Percentiles rank a stretch among this genome's conserved stretches.
These are phyloP conservation scores for Campoletis raptor DNA, from an alignment of 2,888 invertebrate genomes.

Conservation along the genomic window DNA sequence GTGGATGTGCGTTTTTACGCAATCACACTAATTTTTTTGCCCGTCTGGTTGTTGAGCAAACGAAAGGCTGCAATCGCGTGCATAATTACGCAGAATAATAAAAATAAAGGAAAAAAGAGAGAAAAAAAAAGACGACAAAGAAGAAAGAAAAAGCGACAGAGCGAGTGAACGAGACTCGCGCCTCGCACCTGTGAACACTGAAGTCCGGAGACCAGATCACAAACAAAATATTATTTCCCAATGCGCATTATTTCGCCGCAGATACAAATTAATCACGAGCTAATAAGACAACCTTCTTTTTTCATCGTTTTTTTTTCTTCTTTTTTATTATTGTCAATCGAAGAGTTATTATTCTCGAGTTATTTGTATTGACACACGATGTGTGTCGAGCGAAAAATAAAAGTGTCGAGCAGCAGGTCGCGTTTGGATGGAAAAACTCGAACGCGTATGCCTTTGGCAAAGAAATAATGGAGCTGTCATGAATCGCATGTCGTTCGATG, in stretches of 20 bases:
- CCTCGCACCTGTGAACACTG: constrained; percentile 64
- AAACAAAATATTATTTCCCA: constrained; percentile 45
- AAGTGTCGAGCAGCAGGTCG: constrained; percentile 19
- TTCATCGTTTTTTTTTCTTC: background rate
- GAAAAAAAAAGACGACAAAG: background rate
- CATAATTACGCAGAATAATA: constrained; percentile 38
- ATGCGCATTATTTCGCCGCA: constrained; percentile 2
- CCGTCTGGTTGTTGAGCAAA: constrained; percentile 41
- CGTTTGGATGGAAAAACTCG: constrained; percentile 3
- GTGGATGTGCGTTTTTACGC: constrained; percentile 11
- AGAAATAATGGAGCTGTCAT: constrained; percentile 68
- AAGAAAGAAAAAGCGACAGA: constrained; percentile 15
- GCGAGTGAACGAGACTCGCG: constrained; percentile 49
- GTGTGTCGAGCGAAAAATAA: constrained; percentile 19
- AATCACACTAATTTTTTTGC: constrained; percentile 33
- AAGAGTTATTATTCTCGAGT: constrained; percentile 32
- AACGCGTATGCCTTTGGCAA: background rate
- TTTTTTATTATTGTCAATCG: constrained; percentile 33
- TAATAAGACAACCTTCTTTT: constrained; percentile 30
- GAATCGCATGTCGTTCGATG: constrained; percentile 41
- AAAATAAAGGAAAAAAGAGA: constrained; percentile 9
- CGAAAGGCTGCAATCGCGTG: constrained; percentile 26
- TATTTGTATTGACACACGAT: background rate
- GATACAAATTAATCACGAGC: constrained; percentile 51
- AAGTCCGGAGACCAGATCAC: constrained; percentile 21